phyloP scores from a whole-genome alignment of 2,888 invertebrate genomes.

The Caradrina kadenii region DNA sequence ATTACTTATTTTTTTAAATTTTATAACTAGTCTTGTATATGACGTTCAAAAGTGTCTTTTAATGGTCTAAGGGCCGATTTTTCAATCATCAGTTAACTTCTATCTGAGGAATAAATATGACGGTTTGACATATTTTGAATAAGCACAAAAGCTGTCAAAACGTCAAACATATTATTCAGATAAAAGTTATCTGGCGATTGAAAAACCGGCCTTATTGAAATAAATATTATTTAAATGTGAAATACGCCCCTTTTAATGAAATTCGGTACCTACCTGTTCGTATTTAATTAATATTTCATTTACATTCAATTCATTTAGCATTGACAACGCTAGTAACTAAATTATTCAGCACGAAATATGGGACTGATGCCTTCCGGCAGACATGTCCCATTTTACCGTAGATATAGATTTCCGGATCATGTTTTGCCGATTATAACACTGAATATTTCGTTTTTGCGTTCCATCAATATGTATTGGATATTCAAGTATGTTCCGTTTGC shows the following conservation, averaged over 20 bases:
- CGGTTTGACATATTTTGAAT: no score
- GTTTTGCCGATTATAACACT: conserved; percentile 27
- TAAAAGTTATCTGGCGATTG: no score
- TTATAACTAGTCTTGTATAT: no score
- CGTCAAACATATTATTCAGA: no score
- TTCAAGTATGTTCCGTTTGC: conserved; percentile 10
- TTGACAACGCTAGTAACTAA: conserved; percentile 35
- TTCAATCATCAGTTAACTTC: no score
- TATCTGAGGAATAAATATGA: no score
- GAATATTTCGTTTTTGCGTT: conserved; percentile 11
- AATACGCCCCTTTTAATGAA: background rate
- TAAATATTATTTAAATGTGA: no score
- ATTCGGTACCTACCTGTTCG: background rate
- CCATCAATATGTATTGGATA: conserved; percentile 17
- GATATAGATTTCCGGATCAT: conserved; percentile 30
- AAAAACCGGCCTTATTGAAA: no score
- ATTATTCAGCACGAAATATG: conserved; percentile 46
- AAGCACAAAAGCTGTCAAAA: no score
- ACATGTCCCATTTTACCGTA: conserved; percentile 20
- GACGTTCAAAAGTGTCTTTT: no score
- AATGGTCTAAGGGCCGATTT: no score
- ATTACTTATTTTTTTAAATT: no score
- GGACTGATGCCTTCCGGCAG: conserved; percentile 23
- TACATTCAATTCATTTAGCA: conserved; percentile 46
- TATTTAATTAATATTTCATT: conserved; percentile 40